These are phyloP conservation scores for Tympanoctomys barrerae DNA, from an alignment of 2,797 vertebrate species.

Conservation along the genomic window DNA sequence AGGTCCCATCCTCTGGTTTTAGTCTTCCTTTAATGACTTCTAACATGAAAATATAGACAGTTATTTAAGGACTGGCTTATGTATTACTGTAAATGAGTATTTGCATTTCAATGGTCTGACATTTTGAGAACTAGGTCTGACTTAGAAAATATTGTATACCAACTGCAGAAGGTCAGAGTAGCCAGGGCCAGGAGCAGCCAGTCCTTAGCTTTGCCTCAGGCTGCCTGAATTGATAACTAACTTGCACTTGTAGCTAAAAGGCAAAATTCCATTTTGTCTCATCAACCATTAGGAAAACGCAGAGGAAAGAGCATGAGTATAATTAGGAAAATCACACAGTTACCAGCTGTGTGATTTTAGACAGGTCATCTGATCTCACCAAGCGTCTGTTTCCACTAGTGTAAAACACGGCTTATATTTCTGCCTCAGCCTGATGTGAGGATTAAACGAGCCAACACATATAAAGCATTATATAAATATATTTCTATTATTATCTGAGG, in stretches of 20 bases:
- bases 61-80: not conserved
- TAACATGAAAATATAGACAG: not conserved
- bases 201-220: conserved; percentile 2
- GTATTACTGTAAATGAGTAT: not conserved
- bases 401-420: conserved; percentile 68
- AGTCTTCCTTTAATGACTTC: conserved; percentile 20
- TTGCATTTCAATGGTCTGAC: not conserved
- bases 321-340: not conserved
- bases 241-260: not conserved
- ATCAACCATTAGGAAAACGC: not conserved
- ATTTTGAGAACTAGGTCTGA: not conserved
- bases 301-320: not conserved
- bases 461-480: conserved; percentile 70
- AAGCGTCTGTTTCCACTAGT: conserved; percentile 75
- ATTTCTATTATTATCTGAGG: conserved; percentile 76
- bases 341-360: conserved; percentile 79
- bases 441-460: conserved; percentile 74
- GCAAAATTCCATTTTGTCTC: not conserved
- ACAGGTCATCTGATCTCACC: conserved; percentile 75
- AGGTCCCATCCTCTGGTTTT: not conserved
- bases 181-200: not conserved
- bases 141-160: not conserved
- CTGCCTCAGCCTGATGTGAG: conserved; percentile 62
- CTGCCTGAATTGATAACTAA: conserved; percentile 19
- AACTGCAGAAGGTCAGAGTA: not conserved